Evolutionary conservation across 2,888 invertebrate species (phyloP).

Genomic region (Theodoxus fluviatilis): DNA sequence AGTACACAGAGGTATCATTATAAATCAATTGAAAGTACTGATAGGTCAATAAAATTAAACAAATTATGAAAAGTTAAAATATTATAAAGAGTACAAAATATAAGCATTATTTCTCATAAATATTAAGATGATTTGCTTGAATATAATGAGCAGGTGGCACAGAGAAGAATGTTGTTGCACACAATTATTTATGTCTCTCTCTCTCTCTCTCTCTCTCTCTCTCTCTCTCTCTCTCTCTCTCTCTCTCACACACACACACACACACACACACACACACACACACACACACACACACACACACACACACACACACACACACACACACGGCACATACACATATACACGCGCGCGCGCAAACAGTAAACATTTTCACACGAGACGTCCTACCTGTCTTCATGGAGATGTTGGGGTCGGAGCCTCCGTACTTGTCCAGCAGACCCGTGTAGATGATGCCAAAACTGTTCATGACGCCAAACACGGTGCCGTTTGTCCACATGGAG

Average conservation of each 20-base stretch:
- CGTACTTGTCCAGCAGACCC: slow-evolving; percentile 71
- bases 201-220: background rate
- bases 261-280: slow-evolving; percentile 13
- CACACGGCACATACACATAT: slow-evolving; percentile 8
- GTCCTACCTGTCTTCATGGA: slow-evolving; percentile 81
- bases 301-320: background rate
- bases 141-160: too few relatives aligned
- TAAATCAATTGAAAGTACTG: too few relatives aligned
- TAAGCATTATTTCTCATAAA: too few relatives aligned
- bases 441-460: slow-evolving; percentile 82
- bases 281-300: slow-evolving; percentile 13
- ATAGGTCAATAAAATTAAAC: too few relatives aligned
- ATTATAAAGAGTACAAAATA: too few relatives aligned
- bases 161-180: too few relatives aligned
- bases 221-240: background rate
- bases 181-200: too few relatives aligned
- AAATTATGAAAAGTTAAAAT: too few relatives aligned
- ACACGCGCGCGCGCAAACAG: background rate
- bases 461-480: slow-evolving; percentile 89
- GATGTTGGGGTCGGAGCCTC: slow-evolving; percentile 74
- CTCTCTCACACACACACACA: background rate
- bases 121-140: too few relatives aligned
- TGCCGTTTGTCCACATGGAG: slow-evolving; percentile 87
- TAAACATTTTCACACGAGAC: background rate
- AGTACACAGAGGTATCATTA: too few relatives aligned